Base-by-base conservation (phyloP, 2,888 invertebrate genomes). In the Scaptodrosophila latifasciaeformis region DNA sequence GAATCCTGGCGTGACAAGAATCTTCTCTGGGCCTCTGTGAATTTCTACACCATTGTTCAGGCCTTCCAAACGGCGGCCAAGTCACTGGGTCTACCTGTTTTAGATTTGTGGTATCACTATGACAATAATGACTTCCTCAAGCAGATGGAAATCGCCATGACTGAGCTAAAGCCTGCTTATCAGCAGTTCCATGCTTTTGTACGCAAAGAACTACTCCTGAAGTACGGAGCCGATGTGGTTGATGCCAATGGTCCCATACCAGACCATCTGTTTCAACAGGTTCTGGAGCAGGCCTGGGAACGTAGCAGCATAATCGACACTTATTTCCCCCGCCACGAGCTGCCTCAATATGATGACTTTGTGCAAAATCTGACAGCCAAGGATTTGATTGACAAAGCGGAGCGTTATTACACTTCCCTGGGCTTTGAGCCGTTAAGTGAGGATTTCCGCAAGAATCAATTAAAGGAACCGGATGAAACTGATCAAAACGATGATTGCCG, bases 141-240 rank as follows among this genome's bases (percentile, higher is more conserved):
- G 34, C 84, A 84, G 58, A 84, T 85, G 84, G 76, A 83, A 49
- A 64, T 71, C n/a, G 84, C 84, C 0, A 84, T 67, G 91, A 89
- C 53, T 1, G 82, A 85, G 49, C 60, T 85, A 7, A 74, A 66
- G 63, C 96, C 96, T 0, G 84, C 96, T 2, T 96, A 96, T 82
- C 86, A 91, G 57, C 91, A 95, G 75, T 86, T 96, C 1, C 96
- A 96, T 77, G 93, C 93, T 0, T 95, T 93, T 71, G 91, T 94
- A 1, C 88, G 95, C 59, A 88, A 89, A 54, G 90, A 91, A 54
- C 86, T 96, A 18, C 87, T 89, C 21, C 88, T 91, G 71, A 89
- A 90, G 69, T 94, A 95, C 80, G 94, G 94, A 1, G 89, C 90
- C 6, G 86, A 89, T 15, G 85, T 91, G 0, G 89, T 91, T 0